Percentiles rank a stretch among this genome's conserved stretches.
These are phyloP conservation scores for Platycheirus rosarum DNA, from an alignment of 2,888 invertebrate species.

Conservation along the genomic window DNA sequence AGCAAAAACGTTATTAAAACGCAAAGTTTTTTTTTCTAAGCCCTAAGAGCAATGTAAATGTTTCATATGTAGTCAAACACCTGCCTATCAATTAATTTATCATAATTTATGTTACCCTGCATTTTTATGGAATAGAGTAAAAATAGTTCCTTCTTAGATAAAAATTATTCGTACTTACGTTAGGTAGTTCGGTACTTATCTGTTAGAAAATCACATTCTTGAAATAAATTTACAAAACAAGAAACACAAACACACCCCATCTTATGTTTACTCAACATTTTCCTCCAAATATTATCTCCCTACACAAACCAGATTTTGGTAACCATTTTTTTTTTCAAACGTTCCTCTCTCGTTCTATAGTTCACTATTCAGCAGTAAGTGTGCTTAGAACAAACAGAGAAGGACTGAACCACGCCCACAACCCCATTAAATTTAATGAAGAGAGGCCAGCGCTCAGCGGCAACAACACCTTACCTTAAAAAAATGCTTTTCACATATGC, in stretches of 20 bases:
- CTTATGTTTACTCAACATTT: not conserved
- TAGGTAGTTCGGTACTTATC: too few relatives aligned
- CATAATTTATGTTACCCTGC: too few relatives aligned
- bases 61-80: too few relatives aligned
- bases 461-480: conserved; percentile 36
- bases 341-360: conserved; percentile 22
- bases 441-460: conserved; percentile 34
- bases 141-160: not conserved
- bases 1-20: too few relatives aligned
- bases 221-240: not conserved
- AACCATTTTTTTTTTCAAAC: not conserved
- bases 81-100: too few relatives aligned
- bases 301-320: conserved; percentile 20
- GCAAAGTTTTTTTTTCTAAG: too few relatives aligned
- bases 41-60: too few relatives aligned
- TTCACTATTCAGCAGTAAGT: conserved; percentile 46
- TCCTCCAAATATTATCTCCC: conserved; percentile 2
- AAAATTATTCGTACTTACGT: too few relatives aligned
- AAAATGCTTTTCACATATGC: conserved; percentile 22
- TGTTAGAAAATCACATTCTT: not conserved
- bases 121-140: too few relatives aligned
- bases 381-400: conserved; percentile 31
- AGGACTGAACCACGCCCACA: conserved; percentile 53
- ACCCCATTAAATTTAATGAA: conserved; percentile 45
- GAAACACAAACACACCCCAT: conserved; percentile 12